phyloP scores from a whole-genome alignment of 2,797 vertebrate species.

The Eurystomus glaucurus region DNA sequence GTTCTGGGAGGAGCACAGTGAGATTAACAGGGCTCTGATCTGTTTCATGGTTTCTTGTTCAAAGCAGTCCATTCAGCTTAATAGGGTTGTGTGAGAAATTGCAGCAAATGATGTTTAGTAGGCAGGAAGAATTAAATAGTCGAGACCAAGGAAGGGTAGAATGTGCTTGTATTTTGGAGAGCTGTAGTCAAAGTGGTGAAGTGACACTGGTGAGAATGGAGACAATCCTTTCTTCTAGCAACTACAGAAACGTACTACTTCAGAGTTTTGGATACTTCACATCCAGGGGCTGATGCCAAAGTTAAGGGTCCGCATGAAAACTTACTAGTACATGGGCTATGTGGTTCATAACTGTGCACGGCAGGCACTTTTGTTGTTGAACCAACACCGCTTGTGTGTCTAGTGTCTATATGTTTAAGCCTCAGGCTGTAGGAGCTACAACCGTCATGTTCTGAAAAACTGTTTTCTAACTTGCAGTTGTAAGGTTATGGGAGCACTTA shows the following conservation, averaged over 20 bases:
- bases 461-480: background rate
- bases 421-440: background rate
- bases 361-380: background rate
- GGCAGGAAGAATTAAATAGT: background rate
- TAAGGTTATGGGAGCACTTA: background rate
- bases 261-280: fast-evolving
- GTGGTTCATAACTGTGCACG: fast-evolving
- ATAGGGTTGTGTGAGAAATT: background rate
- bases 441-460: background rate
- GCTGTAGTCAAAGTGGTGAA: background rate
- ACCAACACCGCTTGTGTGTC: fast-evolving
- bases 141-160: background rate
- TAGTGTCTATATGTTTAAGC: background rate
- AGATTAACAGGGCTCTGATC: background rate
- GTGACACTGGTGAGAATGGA: background rate
- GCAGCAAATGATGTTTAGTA: background rate
- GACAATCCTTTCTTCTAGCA: background rate
- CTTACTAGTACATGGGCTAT: fast-evolving
- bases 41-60: background rate
- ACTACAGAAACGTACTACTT: background rate
- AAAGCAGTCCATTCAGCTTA: background rate
- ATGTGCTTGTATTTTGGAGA: background rate
- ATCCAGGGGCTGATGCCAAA: background rate
- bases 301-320: background rate
- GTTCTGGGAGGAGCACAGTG: background rate